Percentiles rank a stretch among this genome's conserved stretches.
Conservation (phyloP, 2,888 invertebrate species). For the Papilio demoleus region DNA sequence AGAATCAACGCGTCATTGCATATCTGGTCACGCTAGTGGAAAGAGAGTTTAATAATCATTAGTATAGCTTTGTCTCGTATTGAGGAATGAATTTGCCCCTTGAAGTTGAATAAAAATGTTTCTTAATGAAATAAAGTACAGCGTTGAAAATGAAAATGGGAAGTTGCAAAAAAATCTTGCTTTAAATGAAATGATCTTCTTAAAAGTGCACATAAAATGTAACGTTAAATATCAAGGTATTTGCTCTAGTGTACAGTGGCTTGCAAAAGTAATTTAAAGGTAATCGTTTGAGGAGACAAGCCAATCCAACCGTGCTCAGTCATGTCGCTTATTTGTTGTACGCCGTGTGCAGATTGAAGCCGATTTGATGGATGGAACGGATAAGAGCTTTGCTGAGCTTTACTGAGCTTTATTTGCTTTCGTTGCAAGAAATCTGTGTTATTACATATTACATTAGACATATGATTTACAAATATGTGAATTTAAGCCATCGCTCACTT, state of each 20-base stretch:
- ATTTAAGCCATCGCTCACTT: background rate
- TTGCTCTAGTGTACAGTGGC: conserved; percentile 15
- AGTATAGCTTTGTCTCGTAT: too few species aligned
- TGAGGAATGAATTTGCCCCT: too few species aligned
- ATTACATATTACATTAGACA: conserved; percentile 7
- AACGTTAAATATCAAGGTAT: conserved; percentile 1
- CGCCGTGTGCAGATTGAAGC: conserved; percentile 12
- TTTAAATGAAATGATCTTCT: too few species aligned
- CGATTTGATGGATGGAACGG: conserved; percentile 24
- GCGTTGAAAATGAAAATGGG: too few species aligned
- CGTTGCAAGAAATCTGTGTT: background rate
- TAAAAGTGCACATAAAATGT: conserved; percentile 1
- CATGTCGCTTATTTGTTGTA: conserved; percentile 32
- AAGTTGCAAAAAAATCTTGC: background rate
- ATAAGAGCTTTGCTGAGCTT: conserved; percentile 23
- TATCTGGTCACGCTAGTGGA: too few species aligned
- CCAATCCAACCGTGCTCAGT: conserved; percentile 9
- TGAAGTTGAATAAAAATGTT: too few species aligned
- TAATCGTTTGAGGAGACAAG: conserved; percentile 24
- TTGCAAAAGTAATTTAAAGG: conserved; percentile 31
- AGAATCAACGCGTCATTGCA: too few species aligned
- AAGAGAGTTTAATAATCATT: too few species aligned
- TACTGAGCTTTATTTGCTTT: conserved; percentile 22
- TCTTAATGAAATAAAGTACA: too few species aligned
- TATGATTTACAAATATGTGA: background rate